phyloP scores from a whole-genome alignment of 2,888 invertebrate genomes.

The Drosophila falleni region DNA sequence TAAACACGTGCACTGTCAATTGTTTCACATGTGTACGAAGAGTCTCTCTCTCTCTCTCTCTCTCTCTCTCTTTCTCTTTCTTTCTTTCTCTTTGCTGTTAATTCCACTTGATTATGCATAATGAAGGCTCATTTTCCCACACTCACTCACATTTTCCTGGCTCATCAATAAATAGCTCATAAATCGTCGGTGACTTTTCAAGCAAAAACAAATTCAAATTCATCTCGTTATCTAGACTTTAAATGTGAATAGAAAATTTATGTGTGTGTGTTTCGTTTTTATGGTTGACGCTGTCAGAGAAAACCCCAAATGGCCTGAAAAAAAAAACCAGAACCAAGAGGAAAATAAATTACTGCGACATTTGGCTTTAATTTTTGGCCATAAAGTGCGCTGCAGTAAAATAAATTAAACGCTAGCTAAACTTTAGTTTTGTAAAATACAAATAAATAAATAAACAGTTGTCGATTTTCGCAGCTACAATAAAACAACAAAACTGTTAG shows the following conservation, averaged over 20 bases:
- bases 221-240: slow-evolving; percentile 46
- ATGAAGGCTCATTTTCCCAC: slow-evolving; percentile 48
- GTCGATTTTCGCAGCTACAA: slow-evolving; percentile 3
- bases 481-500: background rate
- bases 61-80: background rate
- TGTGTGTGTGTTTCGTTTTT: slow-evolving; percentile 23
- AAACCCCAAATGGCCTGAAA: slow-evolving; percentile 6
- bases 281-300: slow-evolving; percentile 17
- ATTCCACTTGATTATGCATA: slow-evolving; percentile 55
- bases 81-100: too few relatives aligned
- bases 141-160: slow-evolving; percentile 20
- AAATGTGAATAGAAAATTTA: slow-evolving; percentile 51
- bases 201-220: slow-evolving; percentile 14
- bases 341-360: slow-evolving; percentile 48
- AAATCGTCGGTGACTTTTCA: slow-evolving; percentile 43
- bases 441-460: slow-evolving; percentile 52
- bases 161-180: slow-evolving; percentile 62
- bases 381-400: slow-evolving; percentile 61
- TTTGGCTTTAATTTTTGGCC: slow-evolving; percentile 71
- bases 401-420: slow-evolving; percentile 55
- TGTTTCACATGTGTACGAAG: slow-evolving; percentile 20
- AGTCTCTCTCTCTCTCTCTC: background rate
- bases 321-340: slow-evolving; percentile 5
- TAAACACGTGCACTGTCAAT: slow-evolving; percentile 69
- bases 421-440: slow-evolving; percentile 28